Conservation (phyloP, 2,113 vertebrate species). For the Otus sunia region DNA sequence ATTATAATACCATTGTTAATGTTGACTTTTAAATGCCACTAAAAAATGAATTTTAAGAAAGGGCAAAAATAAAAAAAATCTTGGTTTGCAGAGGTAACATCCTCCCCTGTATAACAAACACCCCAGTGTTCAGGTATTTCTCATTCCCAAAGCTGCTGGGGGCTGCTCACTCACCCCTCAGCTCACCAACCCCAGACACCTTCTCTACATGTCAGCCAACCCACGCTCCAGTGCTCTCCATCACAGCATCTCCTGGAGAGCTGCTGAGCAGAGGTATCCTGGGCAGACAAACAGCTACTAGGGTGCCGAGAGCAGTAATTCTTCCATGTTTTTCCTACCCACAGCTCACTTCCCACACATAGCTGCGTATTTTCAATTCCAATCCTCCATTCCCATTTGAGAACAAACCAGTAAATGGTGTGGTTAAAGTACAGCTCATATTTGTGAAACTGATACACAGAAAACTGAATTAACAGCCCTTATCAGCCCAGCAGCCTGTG, state of each 20-base stretch:
- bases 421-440: not conserved
- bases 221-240: rapidly evolving
- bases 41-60: not conserved
- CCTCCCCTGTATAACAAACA: not conserved
- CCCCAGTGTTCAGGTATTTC: not conserved
- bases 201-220: not conserved
- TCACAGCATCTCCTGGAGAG: not conserved
- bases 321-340: not conserved
- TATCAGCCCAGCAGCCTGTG: not conserved
- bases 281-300: not conserved
- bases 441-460: not conserved
- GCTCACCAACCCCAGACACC: not conserved
- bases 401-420: not conserved
- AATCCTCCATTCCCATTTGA: not conserved
- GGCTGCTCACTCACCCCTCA: not conserved
- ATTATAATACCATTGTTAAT: not conserved
- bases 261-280: not conserved
- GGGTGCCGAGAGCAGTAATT: not conserved
- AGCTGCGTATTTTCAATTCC: not conserved
- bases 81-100: not conserved
- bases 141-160: not conserved
- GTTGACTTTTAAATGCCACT: not conserved
- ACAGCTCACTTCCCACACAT: not conserved
- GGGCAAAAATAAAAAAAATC: not conserved
- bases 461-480: not conserved